Percentiles rank a stretch among this genome's conserved stretches.
phyloP scores from a whole-genome alignment of 2,888 invertebrate species.

The Molorchus minor region DNA sequence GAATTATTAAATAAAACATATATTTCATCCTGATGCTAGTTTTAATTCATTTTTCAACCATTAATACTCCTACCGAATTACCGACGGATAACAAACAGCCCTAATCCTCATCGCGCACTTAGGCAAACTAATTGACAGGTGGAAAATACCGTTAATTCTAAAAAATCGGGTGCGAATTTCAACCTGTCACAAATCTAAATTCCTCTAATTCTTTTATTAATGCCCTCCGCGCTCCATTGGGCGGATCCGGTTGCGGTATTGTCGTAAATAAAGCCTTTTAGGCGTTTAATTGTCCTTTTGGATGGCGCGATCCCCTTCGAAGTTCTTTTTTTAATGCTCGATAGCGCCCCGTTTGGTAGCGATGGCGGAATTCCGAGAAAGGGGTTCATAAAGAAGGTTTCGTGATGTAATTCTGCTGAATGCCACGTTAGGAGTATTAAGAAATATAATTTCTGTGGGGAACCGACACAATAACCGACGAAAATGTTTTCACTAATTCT shows the following conservation, averaged over 20 bases:
- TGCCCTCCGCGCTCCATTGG: slow-evolving; percentile 22
- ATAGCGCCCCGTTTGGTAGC: not conserved
- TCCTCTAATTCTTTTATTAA: slow-evolving; percentile 25
- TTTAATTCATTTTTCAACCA: slow-evolving; percentile 1
- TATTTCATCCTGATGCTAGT: not conserved
- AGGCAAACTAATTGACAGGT: slow-evolving; percentile 21
- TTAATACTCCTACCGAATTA: slow-evolving; percentile 12
- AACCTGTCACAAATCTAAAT: slow-evolving; percentile 17
- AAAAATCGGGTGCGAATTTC: slow-evolving; percentile 22
- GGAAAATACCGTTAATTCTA: slow-evolving; percentile 18
- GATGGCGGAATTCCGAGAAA: not conserved
- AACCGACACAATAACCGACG: too few species aligned
- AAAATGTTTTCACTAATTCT: not conserved
- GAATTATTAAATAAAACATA: not conserved
- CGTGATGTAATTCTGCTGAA: not conserved
- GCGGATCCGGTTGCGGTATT: not conserved
- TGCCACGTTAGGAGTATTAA: not conserved
- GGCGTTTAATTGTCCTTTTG: slow-evolving; percentile 8
- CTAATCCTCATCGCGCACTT: slow-evolving; percentile 14
- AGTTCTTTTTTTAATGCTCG: slow-evolving; percentile 1
- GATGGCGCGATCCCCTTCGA: not conserved
- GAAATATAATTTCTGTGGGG: not conserved
- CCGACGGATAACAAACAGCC: slow-evolving; percentile 15
- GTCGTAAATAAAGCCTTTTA: slow-evolving; percentile 5
- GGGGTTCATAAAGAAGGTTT: not conserved